A percentile compares a stretch with the other conserved stretches of the same genome.
Conservation (phyloP, 2,797 vertebrate species). For the Scomberomorus guttatus region DNA sequence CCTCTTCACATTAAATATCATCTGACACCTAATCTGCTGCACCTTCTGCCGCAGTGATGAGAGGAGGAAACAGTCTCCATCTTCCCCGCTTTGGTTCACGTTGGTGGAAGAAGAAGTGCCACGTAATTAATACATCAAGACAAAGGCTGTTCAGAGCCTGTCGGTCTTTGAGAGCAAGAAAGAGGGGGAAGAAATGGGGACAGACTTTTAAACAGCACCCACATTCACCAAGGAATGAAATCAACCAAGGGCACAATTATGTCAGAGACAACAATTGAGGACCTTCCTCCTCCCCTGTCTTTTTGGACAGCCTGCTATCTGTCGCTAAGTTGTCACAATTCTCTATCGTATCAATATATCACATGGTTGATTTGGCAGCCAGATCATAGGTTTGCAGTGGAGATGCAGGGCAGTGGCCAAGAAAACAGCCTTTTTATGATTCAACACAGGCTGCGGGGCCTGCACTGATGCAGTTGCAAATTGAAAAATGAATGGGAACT, state of each 20-base stretch:
- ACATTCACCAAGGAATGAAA: conserved; percentile 39
- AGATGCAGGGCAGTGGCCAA: conserved; percentile 65
- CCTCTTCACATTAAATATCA: conserved; percentile 83
- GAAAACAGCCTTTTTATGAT: conserved; percentile 76
- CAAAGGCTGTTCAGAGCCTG: conserved; percentile 46
- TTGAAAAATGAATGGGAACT: conserved; percentile 83
- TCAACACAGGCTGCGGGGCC: conserved; percentile 66
- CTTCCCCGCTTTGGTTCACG: conserved; percentile 37
- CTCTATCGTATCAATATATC: conserved; percentile 72
- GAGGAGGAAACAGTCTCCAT: conserved; percentile 50
- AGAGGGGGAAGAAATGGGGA: conserved; percentile 26
- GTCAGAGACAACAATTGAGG: conserved; percentile 50
- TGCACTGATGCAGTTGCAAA: conserved; percentile 74
- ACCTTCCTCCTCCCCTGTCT: conserved; percentile 5
- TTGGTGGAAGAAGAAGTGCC: conserved; percentile 33
- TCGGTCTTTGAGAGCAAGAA: conserved; percentile 41
- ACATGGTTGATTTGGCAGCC: conserved; percentile 72
- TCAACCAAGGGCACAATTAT: conserved; percentile 49
- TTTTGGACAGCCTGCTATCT: conserved; percentile 54
- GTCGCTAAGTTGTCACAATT: conserved; percentile 74
- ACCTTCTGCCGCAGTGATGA: conserved; percentile 75
- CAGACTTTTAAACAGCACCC: conserved; percentile 44
- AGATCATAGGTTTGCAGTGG: conserved; percentile 62
- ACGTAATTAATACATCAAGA: conserved; percentile 76
- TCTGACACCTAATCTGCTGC: conserved; percentile 82